phyloP scores from a whole-genome alignment of 2,888 invertebrate species.

The Pristionchus arcanus region DNA sequence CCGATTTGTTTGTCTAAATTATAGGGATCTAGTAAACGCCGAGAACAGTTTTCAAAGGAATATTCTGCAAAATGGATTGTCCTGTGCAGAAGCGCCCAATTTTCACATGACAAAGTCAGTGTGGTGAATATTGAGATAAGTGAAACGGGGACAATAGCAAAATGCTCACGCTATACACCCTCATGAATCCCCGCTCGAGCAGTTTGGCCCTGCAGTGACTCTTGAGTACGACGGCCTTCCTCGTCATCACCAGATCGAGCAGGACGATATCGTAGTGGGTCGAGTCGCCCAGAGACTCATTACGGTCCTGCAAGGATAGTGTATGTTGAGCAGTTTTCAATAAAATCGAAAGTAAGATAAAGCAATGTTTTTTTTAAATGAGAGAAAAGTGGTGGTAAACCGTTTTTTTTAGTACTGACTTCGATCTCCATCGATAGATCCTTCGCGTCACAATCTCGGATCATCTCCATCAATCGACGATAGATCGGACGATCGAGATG shows the following conservation, averaged over 20 bases:
- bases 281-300: not conserved
- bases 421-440: not conserved
- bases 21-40: no score
- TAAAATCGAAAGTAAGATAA: no score
- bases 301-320: not conserved
- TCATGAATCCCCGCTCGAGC: not conserved
- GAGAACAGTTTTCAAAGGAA: no score
- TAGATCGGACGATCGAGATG: not conserved
- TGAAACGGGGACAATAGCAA: not conserved
- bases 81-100: no score
- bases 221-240: not conserved
- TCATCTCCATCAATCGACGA: constrained; percentile 16
- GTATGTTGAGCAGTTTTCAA: no score
- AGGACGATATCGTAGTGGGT: not conserved
- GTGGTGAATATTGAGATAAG: no score
- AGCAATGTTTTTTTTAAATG: no score
- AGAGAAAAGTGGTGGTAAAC: no score
- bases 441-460: not conserved
- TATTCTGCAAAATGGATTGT: no score
- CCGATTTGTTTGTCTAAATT: no score
- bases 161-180: not conserved
- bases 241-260: not conserved
- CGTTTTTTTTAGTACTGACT: not conserved
- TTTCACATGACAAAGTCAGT: no score
- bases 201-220: not conserved